Evolutionary conservation across 2,888 invertebrate species (phyloP), one percentile per base, ranked within the genome.

Genomic region (Thera obeliscata): DNA sequence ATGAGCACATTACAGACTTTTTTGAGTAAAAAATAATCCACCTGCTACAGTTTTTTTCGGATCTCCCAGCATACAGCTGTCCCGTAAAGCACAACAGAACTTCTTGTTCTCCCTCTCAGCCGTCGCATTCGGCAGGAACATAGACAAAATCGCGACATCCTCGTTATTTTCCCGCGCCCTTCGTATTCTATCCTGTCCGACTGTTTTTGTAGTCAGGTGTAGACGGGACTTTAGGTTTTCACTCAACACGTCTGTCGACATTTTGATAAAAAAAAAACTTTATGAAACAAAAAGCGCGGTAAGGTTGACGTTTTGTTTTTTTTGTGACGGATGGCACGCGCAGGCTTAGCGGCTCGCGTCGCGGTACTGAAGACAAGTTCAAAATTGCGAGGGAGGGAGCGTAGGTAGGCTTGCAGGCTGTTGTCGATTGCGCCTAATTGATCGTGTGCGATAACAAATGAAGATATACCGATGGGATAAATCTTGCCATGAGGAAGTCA

Each of bases 71-170:
- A 95, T 88, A 86, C 98, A 98, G 78, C 96, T 95, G 77, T 95
- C 95, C 71, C 96, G 96, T 79, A 97, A 90, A 74, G 95, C 95
- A 91, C 98, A 98, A 86, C 95, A 95, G 88, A 98, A 98, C 81
- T 96, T 95, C 84, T 96, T 96, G 82, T 96, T 96, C 80, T 95
- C 95, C 78, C 90, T 83, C 67, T 95, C 95, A 80, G 95, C 95
- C 58, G 94, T 94, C 49, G 95, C 94, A 78, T 94, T 95, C 56
- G 97, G 96, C 70, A 97, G 94, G 82, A 98, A 96, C 96, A 97
- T 97, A 74, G 97, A 97, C 78, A 98, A 93, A 78, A 98, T 96
- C 63, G 98, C 98, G 70, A 98, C 96, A 91, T 98, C 98, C 91
- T 98, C 97, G 88, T 97, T 97, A 84, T 96, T 96, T 80, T 97